Percentiles rank a stretch among this genome's conserved stretches.
These are phyloP conservation scores for Coremacera marginata DNA, from an alignment of 2,888 invertebrate species.

Conservation along the genomic window DNA sequence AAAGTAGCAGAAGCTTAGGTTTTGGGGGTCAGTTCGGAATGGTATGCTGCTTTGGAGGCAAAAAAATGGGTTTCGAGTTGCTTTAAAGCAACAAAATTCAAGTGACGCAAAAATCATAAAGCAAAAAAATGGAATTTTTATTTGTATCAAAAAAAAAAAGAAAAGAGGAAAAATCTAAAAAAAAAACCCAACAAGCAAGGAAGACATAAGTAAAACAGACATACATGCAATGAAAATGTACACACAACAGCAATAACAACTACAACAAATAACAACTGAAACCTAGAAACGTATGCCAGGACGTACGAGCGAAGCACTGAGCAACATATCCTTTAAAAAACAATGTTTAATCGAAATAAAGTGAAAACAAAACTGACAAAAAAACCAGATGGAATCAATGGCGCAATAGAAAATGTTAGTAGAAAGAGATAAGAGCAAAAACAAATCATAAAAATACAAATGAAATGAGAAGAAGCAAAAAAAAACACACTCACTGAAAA, in stretches of 20 bases:
- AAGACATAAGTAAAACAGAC: slow-evolving; percentile 9
- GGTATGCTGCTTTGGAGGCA: background rate
- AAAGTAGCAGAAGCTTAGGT: background rate
- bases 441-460: background rate
- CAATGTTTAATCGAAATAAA: slow-evolving; percentile 23
- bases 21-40: background rate
- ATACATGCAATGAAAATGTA: slow-evolving; percentile 4
- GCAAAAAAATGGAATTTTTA: slow-evolving; percentile 32
- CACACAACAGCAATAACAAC: background rate
- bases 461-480: background rate
- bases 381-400: background rate
- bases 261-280: slow-evolving; percentile 30
- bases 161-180: background rate
- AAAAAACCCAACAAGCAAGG: background rate
- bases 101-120: slow-evolving; percentile 24
- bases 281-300: slow-evolving; percentile 26
- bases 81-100: background rate
- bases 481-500: background rate
- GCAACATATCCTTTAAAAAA: background rate
- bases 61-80: background rate
- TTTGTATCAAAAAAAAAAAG: background rate
- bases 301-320: background rate
- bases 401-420: slow-evolving; percentile 7
- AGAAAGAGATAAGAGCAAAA: slow-evolving; percentile 12
- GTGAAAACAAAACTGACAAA: slow-evolving; percentile 16